phyloP scores from a whole-genome alignment of 2,888 invertebrate genomes.

The Ephialtes manifestator region DNA sequence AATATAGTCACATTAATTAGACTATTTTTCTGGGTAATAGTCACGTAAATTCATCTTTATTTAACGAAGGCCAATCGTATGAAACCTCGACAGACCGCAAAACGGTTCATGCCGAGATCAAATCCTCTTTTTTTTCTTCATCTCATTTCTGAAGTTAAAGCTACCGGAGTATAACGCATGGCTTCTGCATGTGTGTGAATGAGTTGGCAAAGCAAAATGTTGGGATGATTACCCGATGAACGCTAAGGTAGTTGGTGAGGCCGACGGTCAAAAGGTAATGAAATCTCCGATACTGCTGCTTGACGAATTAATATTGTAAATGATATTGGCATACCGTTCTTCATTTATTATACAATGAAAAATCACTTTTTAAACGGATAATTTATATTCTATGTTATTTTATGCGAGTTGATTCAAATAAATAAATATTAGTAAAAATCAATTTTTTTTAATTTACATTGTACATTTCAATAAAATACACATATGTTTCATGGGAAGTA shows the following conservation, averaged over 20 bases:
- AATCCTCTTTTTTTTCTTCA: not conserved
- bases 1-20: too few relatives aligned
- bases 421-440: too few relatives aligned
- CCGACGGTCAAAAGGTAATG: slow-evolving; percentile 30
- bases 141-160: not conserved
- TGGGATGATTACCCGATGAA: slow-evolving; percentile 32
- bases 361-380: too few relatives aligned
- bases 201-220: slow-evolving; percentile 6
- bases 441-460: too few relatives aligned
- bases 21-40: too few relatives aligned
- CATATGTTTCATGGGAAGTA: too few relatives aligned
- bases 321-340: too few relatives aligned
- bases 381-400: too few relatives aligned
- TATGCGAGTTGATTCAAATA: too few relatives aligned
- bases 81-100: not conserved
- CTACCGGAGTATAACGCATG: not conserved
- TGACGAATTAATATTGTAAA: slow-evolving; percentile 22
- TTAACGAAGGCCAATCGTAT: not conserved
- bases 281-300: not conserved
- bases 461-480: too few relatives aligned
- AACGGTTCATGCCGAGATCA: not conserved
- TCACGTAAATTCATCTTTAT: too few relatives aligned
- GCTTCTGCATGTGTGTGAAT: not conserved
- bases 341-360: too few relatives aligned
- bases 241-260: not conserved